These are phyloP conservation scores for Ethmia dodecea DNA, from an alignment of 2,888 invertebrate genomes.

Conservation along the genomic window DNA sequence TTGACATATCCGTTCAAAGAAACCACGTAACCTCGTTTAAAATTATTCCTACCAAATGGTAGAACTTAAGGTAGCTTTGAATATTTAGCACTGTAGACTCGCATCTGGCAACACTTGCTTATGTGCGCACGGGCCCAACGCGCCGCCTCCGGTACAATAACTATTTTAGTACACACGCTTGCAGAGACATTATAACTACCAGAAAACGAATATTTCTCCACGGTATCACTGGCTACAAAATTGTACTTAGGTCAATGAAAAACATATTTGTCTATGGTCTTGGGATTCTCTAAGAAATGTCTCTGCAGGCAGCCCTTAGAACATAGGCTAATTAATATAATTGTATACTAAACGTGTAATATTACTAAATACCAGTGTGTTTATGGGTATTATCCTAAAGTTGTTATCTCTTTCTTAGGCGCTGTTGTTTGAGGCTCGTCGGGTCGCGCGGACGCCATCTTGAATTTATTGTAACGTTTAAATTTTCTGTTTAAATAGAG, in stretches of 20 bases:
- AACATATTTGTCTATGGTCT: too few species aligned
- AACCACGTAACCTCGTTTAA: conserved; percentile 4
- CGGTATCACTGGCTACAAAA: not conserved
- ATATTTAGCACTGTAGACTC: conserved; percentile 34
- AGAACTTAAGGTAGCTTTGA: conserved; percentile 34
- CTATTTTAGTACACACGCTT: conserved; percentile 46
- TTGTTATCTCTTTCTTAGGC: conserved; percentile 78
- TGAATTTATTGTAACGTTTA: conserved; percentile 10
- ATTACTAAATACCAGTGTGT: conserved; percentile 52
- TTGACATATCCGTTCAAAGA: conserved; percentile 10
- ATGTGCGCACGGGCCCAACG: conserved; percentile 38
- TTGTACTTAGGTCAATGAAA: too few species aligned
- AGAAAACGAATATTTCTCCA: not conserved
- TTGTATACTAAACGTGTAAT: conserved; percentile 54
- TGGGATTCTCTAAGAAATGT: conserved; percentile 25
- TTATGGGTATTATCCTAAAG: conserved; percentile 66
- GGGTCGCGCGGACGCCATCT: conserved; percentile 39
- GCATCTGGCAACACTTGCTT: conserved; percentile 34
- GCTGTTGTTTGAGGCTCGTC: conserved; percentile 65
- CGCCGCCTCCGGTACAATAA: conserved; percentile 57
- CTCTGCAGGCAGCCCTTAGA: conserved; percentile 46
- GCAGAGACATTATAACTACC: conserved; percentile 38
- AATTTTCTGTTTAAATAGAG: not conserved
- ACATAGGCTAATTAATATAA: conserved; percentile 43
- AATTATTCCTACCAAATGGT: conserved; percentile 40